A percentile compares a stretch with the other conserved stretches of the same genome.
Conservation (phyloP, 2,797 vertebrate genomes). For the Paguma larvata region DNA sequence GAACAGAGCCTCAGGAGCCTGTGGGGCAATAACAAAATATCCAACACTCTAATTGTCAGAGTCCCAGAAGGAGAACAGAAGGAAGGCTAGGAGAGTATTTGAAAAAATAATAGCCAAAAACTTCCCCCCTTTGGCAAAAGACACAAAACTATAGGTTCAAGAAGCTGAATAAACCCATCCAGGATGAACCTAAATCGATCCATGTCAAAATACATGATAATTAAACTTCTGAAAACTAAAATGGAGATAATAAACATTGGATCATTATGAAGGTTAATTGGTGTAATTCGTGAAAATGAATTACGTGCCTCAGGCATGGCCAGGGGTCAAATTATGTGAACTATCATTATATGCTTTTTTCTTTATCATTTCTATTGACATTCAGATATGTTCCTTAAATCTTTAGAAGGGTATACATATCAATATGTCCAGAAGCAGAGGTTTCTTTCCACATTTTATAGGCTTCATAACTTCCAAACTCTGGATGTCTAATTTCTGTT, state of each 20-base stretch:
- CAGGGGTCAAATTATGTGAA: slow-evolving; percentile 28
- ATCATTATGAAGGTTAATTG: not conserved
- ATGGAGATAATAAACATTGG: not conserved
- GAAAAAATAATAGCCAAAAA: not conserved
- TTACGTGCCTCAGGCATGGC: not conserved
- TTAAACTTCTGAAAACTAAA: slow-evolving; percentile 51
- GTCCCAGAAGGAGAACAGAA: not conserved
- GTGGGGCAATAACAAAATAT: not conserved
- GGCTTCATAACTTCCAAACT: not conserved
- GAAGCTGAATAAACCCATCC: not conserved
- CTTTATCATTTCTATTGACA: not conserved
- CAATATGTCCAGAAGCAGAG: not conserved
- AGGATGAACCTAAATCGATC: not conserved
- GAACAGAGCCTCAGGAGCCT: not conserved
- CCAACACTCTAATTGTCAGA: not conserved
- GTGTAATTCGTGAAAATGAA: not conserved
- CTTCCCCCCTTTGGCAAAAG: not conserved
- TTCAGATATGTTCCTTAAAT: slow-evolving; percentile 6
- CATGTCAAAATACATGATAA: not conserved
- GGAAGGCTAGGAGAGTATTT: not conserved
- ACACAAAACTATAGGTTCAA: slow-evolving; percentile 5
- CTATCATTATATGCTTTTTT: not conserved
- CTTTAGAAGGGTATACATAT: not conserved
- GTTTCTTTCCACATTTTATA: slow-evolving; percentile 31
- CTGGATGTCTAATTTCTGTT: not conserved